Base-by-base conservation (phyloP, 2,888 invertebrate species). In the Hesperia comma region DNA sequence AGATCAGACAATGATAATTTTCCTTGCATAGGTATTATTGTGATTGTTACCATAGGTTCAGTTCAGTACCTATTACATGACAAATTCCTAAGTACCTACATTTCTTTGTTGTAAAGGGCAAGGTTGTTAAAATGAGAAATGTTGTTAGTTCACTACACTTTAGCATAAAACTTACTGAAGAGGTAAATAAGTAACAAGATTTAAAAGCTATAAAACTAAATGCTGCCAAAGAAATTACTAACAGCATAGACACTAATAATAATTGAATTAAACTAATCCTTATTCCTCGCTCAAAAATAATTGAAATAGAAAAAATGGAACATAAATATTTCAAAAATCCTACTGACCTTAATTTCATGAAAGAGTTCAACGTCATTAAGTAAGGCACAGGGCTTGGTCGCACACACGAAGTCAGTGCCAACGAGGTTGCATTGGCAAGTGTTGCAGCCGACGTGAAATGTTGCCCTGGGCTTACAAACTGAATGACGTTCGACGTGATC, bases 391-490 rank as follows among this genome's bases (percentile, higher is more conserved):
- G 85, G 84, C 49, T 92, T 92, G 72, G 93, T 89, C 40, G 92
- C 91, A 73, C 93, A 93, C 6, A 81, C 73, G 71, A 84, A 90
- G 70, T 90, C 86, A 0, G 87, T 85, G 0, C 93, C 93, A 14
- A 84, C 79, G 0, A 71, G 55, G 68, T 90, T 91, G 70, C 93
- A 93, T 2, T 75, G 80, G 63, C 93, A 93, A 0, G 83, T 83
- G 75, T 92, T 93, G 70, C 93, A 93, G 51, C 86, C 83, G n/a
- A 89, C 79, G 73, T 87, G 82, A 74, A 93, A 93, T 0, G 77
- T 83, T 6, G 75, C 80, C 0, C 81, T 77, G 0, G 93, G 88
- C 55, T 85, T 85, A 74, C 93, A 93, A 0, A 92, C 87, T 0
- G 87, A 81, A 66, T 88, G 83, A 0, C 81, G 79, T 63, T 90